A percentile compares a stretch with the other conserved stretches of the same genome.
These are phyloP conservation scores for Trichopoda pennipes DNA, from an alignment of 2,888 invertebrate genomes.

Conservation along the genomic window DNA sequence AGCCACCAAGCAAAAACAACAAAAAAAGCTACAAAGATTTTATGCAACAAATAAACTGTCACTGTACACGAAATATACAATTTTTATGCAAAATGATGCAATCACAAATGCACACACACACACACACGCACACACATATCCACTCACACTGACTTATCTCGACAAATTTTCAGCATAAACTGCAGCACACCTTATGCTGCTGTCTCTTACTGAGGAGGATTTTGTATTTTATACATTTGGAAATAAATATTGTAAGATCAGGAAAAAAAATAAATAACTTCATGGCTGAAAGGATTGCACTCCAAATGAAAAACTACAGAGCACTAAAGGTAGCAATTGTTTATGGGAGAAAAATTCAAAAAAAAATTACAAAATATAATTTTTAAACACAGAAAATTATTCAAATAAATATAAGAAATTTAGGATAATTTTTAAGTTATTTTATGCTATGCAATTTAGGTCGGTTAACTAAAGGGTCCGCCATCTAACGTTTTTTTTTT, in stretches of 20 bases:
- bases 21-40: slow-evolving; percentile 42
- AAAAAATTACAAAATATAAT: too few species aligned
- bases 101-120: neutral
- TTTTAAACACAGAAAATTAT: too few species aligned
- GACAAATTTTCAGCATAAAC: neutral
- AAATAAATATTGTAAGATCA: slow-evolving; percentile 27
- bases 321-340: too few species aligned
- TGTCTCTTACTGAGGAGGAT: slow-evolving; percentile 16
- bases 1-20: slow-evolving; percentile 3
- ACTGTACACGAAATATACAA: slow-evolving; percentile 43
- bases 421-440: too few species aligned
- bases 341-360: too few species aligned
- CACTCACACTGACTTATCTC: neutral
- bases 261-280: slow-evolving; percentile 42
- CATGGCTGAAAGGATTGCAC: too few species aligned
- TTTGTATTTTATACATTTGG: slow-evolving; percentile 27
- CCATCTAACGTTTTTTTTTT: too few species aligned
- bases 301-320: too few species aligned
- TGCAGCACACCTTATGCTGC: neutral
- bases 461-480: too few species aligned
- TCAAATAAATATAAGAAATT: too few species aligned
- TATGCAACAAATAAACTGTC: slow-evolving; percentile 65
- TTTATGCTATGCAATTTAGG: too few species aligned
- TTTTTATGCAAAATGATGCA: slow-evolving; percentile 56
- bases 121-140: neutral